Base-by-base conservation (phyloP, 2,888 invertebrate genomes). In the Chironomus tentans region DNA sequence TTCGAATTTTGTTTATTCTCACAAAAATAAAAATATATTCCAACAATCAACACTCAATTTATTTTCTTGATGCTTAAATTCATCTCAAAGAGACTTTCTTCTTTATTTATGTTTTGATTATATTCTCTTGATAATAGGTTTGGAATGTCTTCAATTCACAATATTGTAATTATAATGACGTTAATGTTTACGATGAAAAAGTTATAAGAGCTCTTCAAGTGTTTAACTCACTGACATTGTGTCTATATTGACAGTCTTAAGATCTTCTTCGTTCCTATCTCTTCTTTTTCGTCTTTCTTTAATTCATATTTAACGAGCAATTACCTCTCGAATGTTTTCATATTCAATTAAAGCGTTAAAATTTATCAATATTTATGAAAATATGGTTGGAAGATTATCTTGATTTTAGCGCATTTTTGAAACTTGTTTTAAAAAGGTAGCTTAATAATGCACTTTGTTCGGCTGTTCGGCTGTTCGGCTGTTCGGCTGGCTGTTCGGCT, bases 241-340 rank as follows among this genome's bases (percentile, higher is more conserved):
- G 56, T 18, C 56, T 18, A 56, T 38, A 18, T 56, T 56, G 56
- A 56, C 38, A 38, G 38, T 38, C 38, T 38, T 38, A 38, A 56
- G 56, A 56, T 38, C 38, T 38, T 38, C 38, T 38, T 38, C 38
- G 38, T 10, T 38, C 38, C 7, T 10, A 1, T 10, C 18, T 56
- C 18, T 15, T 50, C 50, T 13, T 50, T n/a, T n/a, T 56, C 56
- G 38, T 15, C 56, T 56, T 56, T 56, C 38, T 56, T 56, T 56
- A 56, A 56, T 56, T 56, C 56, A 56, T 46, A 21, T 70, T 70
- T 70, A 70, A 70, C 70, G 47, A 70, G 46, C 70, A 47, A 70
- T 70, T 70, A 70, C 68, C 22, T 68, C 13, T 2, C 10, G 38
- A 2, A 38, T 38, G 38, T 38, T 38, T 38, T 38, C 68, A 68